These are phyloP conservation scores for Apogon talboti DNA, from an alignment of 2,797 vertebrate species.

Conservation along the genomic window DNA sequence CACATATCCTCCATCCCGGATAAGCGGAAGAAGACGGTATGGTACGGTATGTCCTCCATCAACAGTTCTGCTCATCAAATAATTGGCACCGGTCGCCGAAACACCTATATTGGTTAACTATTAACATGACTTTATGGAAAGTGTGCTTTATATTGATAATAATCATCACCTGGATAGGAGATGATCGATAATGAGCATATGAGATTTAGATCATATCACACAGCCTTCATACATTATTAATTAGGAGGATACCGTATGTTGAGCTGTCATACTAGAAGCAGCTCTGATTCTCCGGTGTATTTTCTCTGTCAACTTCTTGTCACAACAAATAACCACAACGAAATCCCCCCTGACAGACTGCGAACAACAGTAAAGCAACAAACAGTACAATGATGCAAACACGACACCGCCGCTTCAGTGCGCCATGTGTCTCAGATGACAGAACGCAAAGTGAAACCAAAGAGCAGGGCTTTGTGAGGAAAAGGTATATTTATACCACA, in stretches of 20 bases:
- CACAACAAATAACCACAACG: conserved; percentile 15
- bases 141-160: too few relatives aligned
- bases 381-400: background rate
- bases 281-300: background rate
- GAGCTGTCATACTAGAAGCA: background rate
- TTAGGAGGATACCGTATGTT: background rate
- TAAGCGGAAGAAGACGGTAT: too few relatives aligned
- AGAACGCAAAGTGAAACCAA: conserved; percentile 12
- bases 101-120: too few relatives aligned
- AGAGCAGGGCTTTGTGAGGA: background rate
- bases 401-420: background rate
- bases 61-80: too few relatives aligned
- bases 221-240: too few relatives aligned
- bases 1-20: too few relatives aligned
- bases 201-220: background rate
- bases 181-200: background rate
- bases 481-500: background rate
- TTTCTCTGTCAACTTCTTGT: conserved; percentile 6
- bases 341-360: conserved; percentile 14
- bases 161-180: too few relatives aligned
- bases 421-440: conserved; percentile 11
- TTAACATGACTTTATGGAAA: too few relatives aligned
- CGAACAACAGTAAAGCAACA: conserved; percentile 14
- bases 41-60: too few relatives aligned
- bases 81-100: too few relatives aligned